Evolutionary conservation across 2,888 invertebrate species (phyloP).

Genomic region (Morpho achilles): DNA sequence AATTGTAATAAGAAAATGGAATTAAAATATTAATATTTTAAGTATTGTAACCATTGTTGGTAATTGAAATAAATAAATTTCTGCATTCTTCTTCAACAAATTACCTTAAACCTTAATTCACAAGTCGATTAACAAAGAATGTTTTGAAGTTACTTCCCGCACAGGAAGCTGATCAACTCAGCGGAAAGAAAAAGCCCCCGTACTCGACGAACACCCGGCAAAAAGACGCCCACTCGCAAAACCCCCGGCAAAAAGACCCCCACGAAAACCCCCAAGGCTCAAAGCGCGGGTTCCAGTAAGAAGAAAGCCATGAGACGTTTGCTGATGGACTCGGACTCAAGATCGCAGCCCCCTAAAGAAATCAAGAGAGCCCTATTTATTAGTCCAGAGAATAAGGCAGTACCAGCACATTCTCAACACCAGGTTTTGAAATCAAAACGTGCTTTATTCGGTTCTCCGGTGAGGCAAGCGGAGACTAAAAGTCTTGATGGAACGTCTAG

Average conservation of each 20-base stretch:
- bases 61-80: no score
- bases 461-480: constrained; percentile 60
- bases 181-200: constrained; percentile 71
- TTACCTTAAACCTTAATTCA: no score
- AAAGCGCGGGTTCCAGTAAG: constrained; percentile 81
- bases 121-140: constrained; percentile 27
- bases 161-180: constrained; percentile 67
- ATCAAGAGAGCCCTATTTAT: constrained; percentile 87
- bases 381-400: constrained; percentile 80
- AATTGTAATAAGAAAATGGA: no score
- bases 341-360: constrained; percentile 69
- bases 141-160: constrained; percentile 69
- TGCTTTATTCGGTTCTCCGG: constrained; percentile 82
- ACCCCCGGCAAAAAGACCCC: constrained; percentile 79
- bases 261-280: constrained; percentile 72
- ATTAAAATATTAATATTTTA: no score
- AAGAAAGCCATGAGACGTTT: constrained; percentile 76
- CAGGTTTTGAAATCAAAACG: constrained; percentile 81
- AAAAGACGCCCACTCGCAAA: constrained; percentile 58
- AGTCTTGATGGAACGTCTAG: constrained; percentile 55
- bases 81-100: no score
- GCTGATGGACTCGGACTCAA: constrained; percentile 59
- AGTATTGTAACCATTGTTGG: no score
- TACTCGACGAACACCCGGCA: constrained; percentile 69
- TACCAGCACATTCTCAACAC: constrained; percentile 55